Percentiles rank a stretch among this genome's conserved stretches.
These are phyloP conservation scores for Drosophila eohydei DNA, from an alignment of 2,888 invertebrate species.

Conservation along the genomic window DNA sequence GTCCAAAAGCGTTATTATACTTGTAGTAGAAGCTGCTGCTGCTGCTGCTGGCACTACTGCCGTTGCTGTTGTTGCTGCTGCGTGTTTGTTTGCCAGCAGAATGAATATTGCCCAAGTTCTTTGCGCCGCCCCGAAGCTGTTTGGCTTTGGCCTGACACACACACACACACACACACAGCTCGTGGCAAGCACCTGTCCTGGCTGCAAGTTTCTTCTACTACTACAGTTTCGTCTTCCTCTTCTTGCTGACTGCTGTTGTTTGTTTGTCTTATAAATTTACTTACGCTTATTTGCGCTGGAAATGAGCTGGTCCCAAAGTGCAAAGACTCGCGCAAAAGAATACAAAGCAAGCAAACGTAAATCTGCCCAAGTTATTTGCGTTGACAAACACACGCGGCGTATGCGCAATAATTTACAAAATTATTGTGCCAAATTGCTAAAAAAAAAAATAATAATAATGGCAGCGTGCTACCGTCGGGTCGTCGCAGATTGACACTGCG, in stretches of 20 bases:
- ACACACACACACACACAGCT: conserved; percentile 29
- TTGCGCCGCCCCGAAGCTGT: conserved; percentile 60
- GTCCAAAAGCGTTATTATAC: conserved; percentile 71
- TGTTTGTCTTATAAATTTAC: conserved; percentile 80
- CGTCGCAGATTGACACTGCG: conserved; percentile 32
- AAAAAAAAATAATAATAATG: conserved; percentile 7
- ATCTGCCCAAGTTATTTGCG: conserved; percentile 40
- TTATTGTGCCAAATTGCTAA: conserved; percentile 64
- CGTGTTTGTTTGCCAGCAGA: conserved; percentile 74
- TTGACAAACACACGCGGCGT: conserved; percentile 70
- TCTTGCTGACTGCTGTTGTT: conserved; percentile 44
- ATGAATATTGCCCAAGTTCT: conserved; percentile 74
- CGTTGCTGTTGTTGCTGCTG: conserved; percentile 59
- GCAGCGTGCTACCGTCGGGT: not conserved
- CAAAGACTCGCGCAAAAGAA: conserved; percentile 39
- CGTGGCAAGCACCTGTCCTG: conserved; percentile 61
- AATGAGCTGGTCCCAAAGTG: conserved; percentile 70
- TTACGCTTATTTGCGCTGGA: conserved; percentile 78
- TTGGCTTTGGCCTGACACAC: conserved; percentile 64
- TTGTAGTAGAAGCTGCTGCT: conserved; percentile 64
- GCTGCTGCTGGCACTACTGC: conserved; percentile 46
- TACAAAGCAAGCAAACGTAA: conserved; percentile 24
- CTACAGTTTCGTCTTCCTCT: conserved; percentile 9
- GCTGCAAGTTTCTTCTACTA: conserved; percentile 45
- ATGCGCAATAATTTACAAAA: conserved; percentile 75